phyloP scores from a whole-genome alignment of 2,797 vertebrate species.

The Aselliscus stoliczkanus region DNA sequence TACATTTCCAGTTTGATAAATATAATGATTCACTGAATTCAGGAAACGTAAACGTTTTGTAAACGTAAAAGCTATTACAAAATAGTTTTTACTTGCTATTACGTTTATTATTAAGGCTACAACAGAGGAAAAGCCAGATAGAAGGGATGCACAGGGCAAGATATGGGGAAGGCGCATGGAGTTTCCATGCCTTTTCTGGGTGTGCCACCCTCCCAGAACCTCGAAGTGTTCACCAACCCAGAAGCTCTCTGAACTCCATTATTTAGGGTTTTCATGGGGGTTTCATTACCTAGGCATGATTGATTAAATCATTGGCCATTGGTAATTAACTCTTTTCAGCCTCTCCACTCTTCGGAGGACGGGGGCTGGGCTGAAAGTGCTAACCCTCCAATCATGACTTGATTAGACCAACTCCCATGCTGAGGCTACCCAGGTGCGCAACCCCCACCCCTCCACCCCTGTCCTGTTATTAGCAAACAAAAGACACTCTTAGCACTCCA shows the following conservation, averaged over 20 bases:
- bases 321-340: neutral
- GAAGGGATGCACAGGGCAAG: neutral
- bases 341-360: neutral
- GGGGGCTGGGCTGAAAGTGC: neutral
- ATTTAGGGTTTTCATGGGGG: neutral
- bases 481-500: neutral
- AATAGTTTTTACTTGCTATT: neutral
- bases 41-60: too few species aligned
- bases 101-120: neutral
- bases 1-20: neutral
- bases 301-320: neutral
- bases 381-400: neutral
- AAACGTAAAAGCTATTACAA: too few species aligned
- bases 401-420: neutral
- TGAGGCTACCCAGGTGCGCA: neutral
- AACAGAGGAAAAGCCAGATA: neutral
- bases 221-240: too few species aligned
- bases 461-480: neutral
- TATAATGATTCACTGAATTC: neutral
- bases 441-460: neutral
- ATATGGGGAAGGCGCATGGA: neutral
- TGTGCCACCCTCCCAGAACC: too few species aligned
- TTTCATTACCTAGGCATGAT: neutral
- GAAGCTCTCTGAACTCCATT: neutral
- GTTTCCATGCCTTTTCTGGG: neutral